phyloP scores from a whole-genome alignment of 2,888 invertebrate genomes.

The Hoplodrina ambigua region DNA sequence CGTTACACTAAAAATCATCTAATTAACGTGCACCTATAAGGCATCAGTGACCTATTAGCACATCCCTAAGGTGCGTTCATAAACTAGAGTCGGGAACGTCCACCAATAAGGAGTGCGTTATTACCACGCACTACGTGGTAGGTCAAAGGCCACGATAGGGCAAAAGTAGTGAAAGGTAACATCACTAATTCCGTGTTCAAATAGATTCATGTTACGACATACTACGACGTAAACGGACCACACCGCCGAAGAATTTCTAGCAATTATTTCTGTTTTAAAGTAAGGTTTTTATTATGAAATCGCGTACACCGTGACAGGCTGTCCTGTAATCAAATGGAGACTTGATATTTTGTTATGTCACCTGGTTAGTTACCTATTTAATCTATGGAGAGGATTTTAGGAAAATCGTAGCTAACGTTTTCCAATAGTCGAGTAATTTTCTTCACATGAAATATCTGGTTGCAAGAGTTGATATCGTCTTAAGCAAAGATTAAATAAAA shows the following conservation, averaged over 20 bases:
- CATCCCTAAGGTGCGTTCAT: slow-evolving; percentile 28
- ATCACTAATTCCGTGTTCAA: slow-evolving; percentile 54
- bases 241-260: slow-evolving; percentile 18
- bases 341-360: background rate
- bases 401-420: background rate
- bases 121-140: slow-evolving; percentile 27
- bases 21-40: background rate
- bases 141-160: slow-evolving; percentile 55
- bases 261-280: slow-evolving; percentile 9
- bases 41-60: slow-evolving; percentile 11
- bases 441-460: background rate
- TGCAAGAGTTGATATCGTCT: background rate
- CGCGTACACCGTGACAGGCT: slow-evolving; percentile 11
- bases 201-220: slow-evolving; percentile 58
- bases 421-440: background rate
- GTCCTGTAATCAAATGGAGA: background rate
- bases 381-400: background rate
- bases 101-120: slow-evolving; percentile 35
- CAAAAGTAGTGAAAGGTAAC: slow-evolving; percentile 61
- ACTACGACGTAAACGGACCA: slow-evolving; percentile 26
- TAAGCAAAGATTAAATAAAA: too few species aligned
- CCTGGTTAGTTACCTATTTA: background rate
- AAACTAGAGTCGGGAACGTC: slow-evolving; percentile 30
- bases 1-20: background rate
- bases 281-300: slow-evolving; percentile 12